phyloP scores from a whole-genome alignment of 2,797 vertebrate species.

The Ptychobarbus kaznakovi region DNA sequence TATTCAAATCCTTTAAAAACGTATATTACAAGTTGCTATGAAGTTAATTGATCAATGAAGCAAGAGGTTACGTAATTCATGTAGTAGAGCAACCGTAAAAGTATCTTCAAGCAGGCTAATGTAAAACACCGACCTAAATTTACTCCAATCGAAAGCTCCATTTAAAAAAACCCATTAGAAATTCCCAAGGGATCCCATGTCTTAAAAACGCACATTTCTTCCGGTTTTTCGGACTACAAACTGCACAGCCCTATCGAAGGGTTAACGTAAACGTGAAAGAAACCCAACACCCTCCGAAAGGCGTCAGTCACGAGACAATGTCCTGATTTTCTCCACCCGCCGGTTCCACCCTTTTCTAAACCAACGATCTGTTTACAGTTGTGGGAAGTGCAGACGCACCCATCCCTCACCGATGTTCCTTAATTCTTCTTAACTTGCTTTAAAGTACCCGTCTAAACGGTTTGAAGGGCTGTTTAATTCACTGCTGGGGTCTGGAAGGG shows the following conservation, averaged over 20 bases:
- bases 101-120: background rate
- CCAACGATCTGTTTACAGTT: background rate
- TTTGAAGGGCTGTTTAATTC: background rate
- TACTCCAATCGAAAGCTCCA: background rate
- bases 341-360: conserved; percentile 7
- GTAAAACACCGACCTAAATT: background rate
- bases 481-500: conserved; percentile 24
- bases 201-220: background rate
- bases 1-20: background rate
- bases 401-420: too few species aligned
- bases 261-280: background rate
- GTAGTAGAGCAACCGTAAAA: background rate
- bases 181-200: background rate
- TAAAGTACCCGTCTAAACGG: background rate
- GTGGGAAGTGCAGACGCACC: background rate
- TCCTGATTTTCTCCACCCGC: conserved; percentile 16
- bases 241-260: background rate
- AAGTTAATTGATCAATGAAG: background rate
- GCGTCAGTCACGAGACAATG: background rate
- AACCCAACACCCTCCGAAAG: background rate
- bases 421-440: background rate
- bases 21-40: too few species aligned
- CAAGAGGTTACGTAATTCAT: background rate
- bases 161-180: background rate
- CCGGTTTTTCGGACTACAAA: background rate